These are phyloP conservation scores for Bovichtus variegatus DNA, from an alignment of 2,797 vertebrate genomes.

Conservation along the genomic window DNA sequence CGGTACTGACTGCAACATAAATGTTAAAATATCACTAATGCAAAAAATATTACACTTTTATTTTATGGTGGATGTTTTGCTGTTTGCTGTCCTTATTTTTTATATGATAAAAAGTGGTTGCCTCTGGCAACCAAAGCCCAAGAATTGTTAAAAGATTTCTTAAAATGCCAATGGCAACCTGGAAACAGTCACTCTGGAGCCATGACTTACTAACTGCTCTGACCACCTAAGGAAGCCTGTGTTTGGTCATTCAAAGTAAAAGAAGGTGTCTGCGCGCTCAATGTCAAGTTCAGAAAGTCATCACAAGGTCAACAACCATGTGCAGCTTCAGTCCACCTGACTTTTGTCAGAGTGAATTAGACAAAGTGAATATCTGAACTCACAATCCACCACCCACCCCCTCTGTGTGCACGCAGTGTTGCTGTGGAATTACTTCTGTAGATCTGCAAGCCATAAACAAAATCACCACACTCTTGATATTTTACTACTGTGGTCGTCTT, in stretches of 20 bases:
- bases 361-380: slow-evolving; percentile 47
- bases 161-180: too few relatives aligned
- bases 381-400: slow-evolving; percentile 42
- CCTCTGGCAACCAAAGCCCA: too few relatives aligned
- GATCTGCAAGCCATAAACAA: slow-evolving; percentile 52
- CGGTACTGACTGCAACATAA: too few relatives aligned
- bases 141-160: too few relatives aligned
- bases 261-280: slow-evolving; percentile 6
- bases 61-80: too few relatives aligned
- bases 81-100: too few relatives aligned
- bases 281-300: slow-evolving; percentile 43
- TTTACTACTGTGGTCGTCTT: slow-evolving; percentile 3
- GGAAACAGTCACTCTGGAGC: too few relatives aligned
- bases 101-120: too few relatives aligned
- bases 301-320: slow-evolving; percentile 32
- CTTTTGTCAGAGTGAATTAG: slow-evolving; percentile 33
- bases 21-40: too few relatives aligned
- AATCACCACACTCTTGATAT: slow-evolving; percentile 22
- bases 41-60: too few relatives aligned
- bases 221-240: not conserved
- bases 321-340: slow-evolving; percentile 26
- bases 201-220: not conserved
- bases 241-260: slow-evolving; percentile 30
- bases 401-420: slow-evolving; percentile 12
- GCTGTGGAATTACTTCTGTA: slow-evolving; percentile 37